These are phyloP conservation scores for Eristalis arbustorum DNA, from an alignment of 2,888 invertebrate species.

Conservation along the genomic window DNA sequence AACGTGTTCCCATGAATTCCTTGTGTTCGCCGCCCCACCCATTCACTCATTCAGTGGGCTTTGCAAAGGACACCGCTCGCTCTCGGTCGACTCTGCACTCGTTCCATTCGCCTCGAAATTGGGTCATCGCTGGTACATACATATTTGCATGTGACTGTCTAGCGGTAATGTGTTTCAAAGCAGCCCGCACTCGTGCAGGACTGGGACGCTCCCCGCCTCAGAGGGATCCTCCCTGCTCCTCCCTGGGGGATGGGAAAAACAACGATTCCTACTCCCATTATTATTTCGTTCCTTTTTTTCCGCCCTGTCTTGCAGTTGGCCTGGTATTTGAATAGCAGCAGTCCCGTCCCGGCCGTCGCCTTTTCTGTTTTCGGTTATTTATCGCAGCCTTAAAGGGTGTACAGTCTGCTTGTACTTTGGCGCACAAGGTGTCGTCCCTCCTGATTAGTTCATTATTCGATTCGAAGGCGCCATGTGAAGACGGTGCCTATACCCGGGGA, in stretches of 20 bases:
- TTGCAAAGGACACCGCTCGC: conserved; percentile 40
- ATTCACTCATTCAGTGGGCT: conserved; percentile 53
- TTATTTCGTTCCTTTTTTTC: conserved; percentile 11
- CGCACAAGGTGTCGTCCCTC: conserved; percentile 50
- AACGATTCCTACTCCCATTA: conserved; percentile 1
- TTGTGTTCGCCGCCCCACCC: conserved; percentile 6
- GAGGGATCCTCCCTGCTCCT: background rate
- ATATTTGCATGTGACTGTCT: conserved; percentile 33
- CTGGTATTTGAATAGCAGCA: background rate
- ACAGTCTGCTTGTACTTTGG: conserved; percentile 35
- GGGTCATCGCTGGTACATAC: conserved; percentile 52
- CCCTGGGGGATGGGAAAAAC: background rate
- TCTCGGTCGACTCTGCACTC: conserved; percentile 16
- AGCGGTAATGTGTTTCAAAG: conserved; percentile 38
- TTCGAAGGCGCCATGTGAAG: background rate
- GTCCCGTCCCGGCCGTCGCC: background rate
- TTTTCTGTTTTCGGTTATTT: conserved; percentile 39
- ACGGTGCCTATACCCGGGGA: background rate
- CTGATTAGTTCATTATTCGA: conserved; percentile 62
- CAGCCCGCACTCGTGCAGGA: conserved; percentile 21
- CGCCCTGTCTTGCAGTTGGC: conserved; percentile 18
- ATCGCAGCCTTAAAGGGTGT: conserved; percentile 27
- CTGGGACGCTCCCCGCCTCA: background rate
- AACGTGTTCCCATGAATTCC: background rate
- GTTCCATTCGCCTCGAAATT: conserved; percentile 47